Base-by-base conservation (phyloP, 1,140 invertebrate genomes). In the Acromyrmex heyeri region DNA sequence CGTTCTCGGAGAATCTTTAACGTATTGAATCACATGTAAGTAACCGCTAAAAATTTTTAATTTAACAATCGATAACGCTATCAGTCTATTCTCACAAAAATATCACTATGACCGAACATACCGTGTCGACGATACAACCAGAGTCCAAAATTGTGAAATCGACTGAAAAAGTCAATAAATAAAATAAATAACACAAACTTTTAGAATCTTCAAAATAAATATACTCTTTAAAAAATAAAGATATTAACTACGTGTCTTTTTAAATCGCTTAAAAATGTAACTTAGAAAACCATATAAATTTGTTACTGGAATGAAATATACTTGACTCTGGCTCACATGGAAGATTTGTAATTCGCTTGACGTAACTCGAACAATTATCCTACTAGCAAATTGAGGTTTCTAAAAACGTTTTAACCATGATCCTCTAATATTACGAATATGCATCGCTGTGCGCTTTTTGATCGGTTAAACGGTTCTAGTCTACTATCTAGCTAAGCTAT, bases 21-120 rank as follows among this genome's bases (percentile, higher is more conserved):
- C 73, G 57, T 90, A 87, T 67, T 90, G 86, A 89, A 92, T 92
- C 91, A 92, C 91, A 90, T 86, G n/a, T 76, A 86, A 91, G 85
- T 73, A 86, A 91, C 79, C 57, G 67, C 65, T 77, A 87, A 86
- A 87, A 81, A 64, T 53, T 88, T 82, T 79, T 70, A 85, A 78
- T 79, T 67, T 88, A 92, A 90, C 86, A 78, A 79, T 90, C 48
- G 79, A 88, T 88, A 92, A 91, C 78, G 57, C 90, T 92, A 92
- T 92, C 91, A 92, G 91, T 92, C 91, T 92, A 92, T 92, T 92
- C 90, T 92, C 87, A 91, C 88, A 91, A 91, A 89, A 89, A 91
- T 91, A 91, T 92, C 91, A 92, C 90, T 86, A 75, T 86, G 85
- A 91, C 88, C 90, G 91, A 90, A 92, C 85, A 48, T 78, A 87